Evolutionary conservation across 2,888 invertebrate species (phyloP), one percentile per base, ranked within the genome.

Genomic region (Lacanobia oleracea): DNA sequence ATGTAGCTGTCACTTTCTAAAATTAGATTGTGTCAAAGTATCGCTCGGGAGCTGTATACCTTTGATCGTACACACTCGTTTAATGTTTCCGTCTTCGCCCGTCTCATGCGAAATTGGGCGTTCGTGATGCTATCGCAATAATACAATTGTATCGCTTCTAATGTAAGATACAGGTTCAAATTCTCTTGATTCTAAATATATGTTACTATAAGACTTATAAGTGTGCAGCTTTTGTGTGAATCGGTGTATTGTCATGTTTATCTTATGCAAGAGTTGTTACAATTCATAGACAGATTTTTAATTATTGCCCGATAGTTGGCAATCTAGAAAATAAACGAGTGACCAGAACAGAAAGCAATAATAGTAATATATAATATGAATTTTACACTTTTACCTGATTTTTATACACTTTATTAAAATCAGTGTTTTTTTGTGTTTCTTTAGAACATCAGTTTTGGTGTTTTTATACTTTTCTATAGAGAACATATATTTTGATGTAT

Each of bases 191-290:
- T 53, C 27, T 53, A 63, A 27, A 60, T 43, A 63, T 45, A 53
- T 62, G 23, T 53, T 64, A 67, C 33, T 59, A 27, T 63, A 66
- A 59, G 53, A 50, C 27, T 53, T 14, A 50, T 56, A 10, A 57
- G 1, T 5, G 45, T 56, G 56, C 71, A 59, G 51, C 57, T 59
- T 37, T 50, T 16, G 16, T 43, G 37, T 27, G 18, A 45, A 33
- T 54, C 8, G 2, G 4, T 12, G 50, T 45, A 63, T 64, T 72
- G 66, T 77, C 72, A 67, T 60, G 12, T 72, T 67, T 77, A 27
- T 66, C 53, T 48, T 54, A 27, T 37, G 9, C 66, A 2, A 9
- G 6, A 16, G 33, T 60, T n/a, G 43, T n/a, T 57, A n/a, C 12
- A 16, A 9, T 33, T 27, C 27, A n/a, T 33, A 18, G 5, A 57